Conservation (phyloP, 2,113 vertebrate genomes). For the Calidris pugnax region DNA sequence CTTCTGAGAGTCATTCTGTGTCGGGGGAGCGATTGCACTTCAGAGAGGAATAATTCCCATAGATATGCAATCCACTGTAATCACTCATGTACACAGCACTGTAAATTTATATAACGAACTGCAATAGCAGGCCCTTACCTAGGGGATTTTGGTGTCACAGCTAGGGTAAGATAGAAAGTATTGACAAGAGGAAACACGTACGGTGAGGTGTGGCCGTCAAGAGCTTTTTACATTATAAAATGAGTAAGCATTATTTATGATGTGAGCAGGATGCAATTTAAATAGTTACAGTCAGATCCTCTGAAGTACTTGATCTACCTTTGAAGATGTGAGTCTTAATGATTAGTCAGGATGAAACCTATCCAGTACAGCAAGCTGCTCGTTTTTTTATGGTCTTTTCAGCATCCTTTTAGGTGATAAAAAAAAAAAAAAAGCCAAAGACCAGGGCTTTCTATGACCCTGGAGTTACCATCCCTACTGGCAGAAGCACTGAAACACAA, state of each 20-base stretch:
- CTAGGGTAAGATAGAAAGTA: neutral
- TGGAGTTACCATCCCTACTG: neutral
- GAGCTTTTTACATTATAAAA: neutral
- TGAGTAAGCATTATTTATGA: neutral
- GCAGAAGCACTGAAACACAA: neutral
- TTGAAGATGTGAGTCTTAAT: neutral
- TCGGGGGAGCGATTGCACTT: neutral
- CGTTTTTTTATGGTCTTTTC: neutral
- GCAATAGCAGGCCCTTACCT: neutral
- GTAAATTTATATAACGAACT: neutral
- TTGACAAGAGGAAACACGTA: neutral
- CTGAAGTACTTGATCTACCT: neutral
- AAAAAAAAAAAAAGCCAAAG: neutral
- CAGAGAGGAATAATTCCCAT: neutral
- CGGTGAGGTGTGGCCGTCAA: accelerated
- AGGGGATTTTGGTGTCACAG: neutral
- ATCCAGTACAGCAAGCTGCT: neutral
- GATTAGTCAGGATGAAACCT: neutral
- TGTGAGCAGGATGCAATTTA: neutral
- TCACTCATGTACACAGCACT: neutral
- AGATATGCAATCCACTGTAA: neutral
- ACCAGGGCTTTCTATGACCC: neutral
- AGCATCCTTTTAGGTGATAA: neutral
- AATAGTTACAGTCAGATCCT: neutral
- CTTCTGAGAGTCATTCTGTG: neutral